Evolutionary conservation across 2,797 vertebrate species (phyloP).

Genomic region (Acridotheres tristis): DNA sequence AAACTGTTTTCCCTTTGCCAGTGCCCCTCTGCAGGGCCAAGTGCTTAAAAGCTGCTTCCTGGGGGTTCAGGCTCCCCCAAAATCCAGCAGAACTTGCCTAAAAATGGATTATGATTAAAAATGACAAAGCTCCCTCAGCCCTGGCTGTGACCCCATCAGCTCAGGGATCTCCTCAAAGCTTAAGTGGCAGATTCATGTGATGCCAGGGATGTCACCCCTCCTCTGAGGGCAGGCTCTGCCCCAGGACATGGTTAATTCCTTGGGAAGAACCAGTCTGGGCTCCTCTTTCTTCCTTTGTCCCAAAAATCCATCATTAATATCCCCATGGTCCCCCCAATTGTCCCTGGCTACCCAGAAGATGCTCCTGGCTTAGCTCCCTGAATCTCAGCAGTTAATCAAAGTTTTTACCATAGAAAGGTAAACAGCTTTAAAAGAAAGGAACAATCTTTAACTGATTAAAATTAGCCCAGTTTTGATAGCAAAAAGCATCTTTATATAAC

Average conservation of each 20-base stretch:
- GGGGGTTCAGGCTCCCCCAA: not conserved
- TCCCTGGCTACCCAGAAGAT: not conserved
- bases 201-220: not conserved
- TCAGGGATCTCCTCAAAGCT: not conserved
- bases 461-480: not conserved
- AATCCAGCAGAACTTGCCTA: not conserved
- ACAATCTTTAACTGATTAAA: not conserved
- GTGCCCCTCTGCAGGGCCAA: not conserved
- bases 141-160: not conserved
- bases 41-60: not conserved
- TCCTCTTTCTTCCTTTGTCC: not conserved
- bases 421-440: not conserved
- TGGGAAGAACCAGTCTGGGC: not conserved
- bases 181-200: not conserved
- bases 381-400: not conserved
- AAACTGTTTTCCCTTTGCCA: not conserved
- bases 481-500: not conserved
- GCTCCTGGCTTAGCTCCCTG: not conserved
- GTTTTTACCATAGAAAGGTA: not conserved
- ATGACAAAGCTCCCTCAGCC: not conserved
- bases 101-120: not conserved
- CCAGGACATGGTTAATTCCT: not conserved
- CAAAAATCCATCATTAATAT: accelerated
- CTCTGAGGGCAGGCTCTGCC: not conserved
- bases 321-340: accelerated